These are phyloP conservation scores for Saturnia japonica DNA, from an alignment of 2,888 invertebrate species.

Conservation along the genomic window DNA sequence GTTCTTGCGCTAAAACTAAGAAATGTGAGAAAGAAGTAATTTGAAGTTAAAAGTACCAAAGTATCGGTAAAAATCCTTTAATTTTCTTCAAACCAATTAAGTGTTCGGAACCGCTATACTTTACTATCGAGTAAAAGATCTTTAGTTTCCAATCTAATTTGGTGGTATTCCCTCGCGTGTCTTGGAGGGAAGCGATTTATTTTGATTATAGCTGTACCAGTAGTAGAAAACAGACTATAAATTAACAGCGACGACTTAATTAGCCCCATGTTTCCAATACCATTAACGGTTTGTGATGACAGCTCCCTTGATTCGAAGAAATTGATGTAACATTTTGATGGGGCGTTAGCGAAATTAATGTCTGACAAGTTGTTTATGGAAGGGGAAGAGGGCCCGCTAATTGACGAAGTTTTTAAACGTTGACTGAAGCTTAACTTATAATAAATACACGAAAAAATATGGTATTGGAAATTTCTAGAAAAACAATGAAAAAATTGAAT, in stretches of 20 bases:
- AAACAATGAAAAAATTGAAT: no score
- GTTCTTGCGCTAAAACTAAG: no score
- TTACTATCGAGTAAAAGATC: slow-evolving; percentile 54
- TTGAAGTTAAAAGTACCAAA: neutral
- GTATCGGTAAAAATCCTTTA: slow-evolving; percentile 7
- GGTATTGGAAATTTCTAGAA: no score
- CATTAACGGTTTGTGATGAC: slow-evolving; percentile 73
- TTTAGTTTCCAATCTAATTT: slow-evolving; percentile 70
- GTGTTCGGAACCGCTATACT: slow-evolving; percentile 35
- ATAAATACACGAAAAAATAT: neutral
- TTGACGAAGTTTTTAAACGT: slow-evolving; percentile 1
- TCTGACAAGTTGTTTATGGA: slow-evolving; percentile 40
- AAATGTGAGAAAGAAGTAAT: neutral
- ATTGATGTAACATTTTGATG: slow-evolving; percentile 66
- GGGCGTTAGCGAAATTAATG: slow-evolving; percentile 60
- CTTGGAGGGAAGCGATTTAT: slow-evolving; percentile 70
- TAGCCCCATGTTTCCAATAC: slow-evolving; percentile 74
- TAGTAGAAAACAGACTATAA: slow-evolving; percentile 73
- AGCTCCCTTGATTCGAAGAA: slow-evolving; percentile 59
- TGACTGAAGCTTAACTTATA: neutral
- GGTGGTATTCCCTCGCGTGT: slow-evolving; percentile 73
- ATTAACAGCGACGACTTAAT: slow-evolving; percentile 77
- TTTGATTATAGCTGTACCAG: slow-evolving; percentile 74
- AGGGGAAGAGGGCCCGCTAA: neutral
- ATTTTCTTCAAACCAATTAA: slow-evolving; percentile 29